Conservation (phyloP, 2,888 invertebrate genomes). For the Drosophila neonasuta region DNA sequence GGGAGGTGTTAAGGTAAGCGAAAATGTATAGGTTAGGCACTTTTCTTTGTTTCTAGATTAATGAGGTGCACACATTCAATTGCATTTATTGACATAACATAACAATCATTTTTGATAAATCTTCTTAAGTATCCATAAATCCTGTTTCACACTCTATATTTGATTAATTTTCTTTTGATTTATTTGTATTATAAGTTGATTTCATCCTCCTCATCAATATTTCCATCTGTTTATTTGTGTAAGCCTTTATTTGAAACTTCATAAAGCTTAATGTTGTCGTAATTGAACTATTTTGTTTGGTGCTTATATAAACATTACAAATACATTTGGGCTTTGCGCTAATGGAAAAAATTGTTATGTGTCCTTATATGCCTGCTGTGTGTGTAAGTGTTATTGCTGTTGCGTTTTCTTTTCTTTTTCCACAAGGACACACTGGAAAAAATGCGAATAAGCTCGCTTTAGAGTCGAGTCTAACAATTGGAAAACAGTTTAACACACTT, state of each 20-base stretch:
- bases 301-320: slow-evolving; percentile 63
- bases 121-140: neutral
- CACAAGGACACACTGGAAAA: slow-evolving; percentile 58
- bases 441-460: slow-evolving; percentile 12
- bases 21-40: slow-evolving; percentile 1
- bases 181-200: neutral
- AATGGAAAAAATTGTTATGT: slow-evolving; percentile 9
- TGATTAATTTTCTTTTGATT: neutral
- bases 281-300: slow-evolving; percentile 8
- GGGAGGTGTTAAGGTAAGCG: slow-evolving; percentile 31
- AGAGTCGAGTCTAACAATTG: neutral
- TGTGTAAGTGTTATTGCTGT: slow-evolving; percentile 17
- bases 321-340: slow-evolving; percentile 25
- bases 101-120: neutral
- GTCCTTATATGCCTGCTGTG: slow-evolving; percentile 18
- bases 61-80: slow-evolving; percentile 1
- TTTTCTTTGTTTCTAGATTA: neutral
- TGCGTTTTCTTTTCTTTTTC: slow-evolving; percentile 2
- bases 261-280: neutral
- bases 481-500: slow-evolving; percentile 16
- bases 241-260: neutral
- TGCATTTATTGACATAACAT: neutral
- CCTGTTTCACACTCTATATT: neutral
- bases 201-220: neutral
- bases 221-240: neutral